Evolutionary conservation across 2,888 invertebrate genomes (phyloP), one percentile per base, ranked within the genome.

Genomic region (Spodoptera exigua): DNA sequence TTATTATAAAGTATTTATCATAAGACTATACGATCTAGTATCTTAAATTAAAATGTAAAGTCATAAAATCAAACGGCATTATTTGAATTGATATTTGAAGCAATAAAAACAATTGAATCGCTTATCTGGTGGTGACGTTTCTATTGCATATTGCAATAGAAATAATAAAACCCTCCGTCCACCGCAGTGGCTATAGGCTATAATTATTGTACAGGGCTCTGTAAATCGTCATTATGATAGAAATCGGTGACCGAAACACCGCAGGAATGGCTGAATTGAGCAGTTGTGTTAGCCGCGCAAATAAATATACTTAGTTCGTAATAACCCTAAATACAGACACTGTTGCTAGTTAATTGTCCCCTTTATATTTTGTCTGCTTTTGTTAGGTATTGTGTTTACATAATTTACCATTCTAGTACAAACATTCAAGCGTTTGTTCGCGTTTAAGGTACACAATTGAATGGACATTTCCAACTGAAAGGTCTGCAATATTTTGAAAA

Each of bases 161-260:
- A 43, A 32, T 35, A 63, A 75, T 75, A 72, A 75, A 63, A 13
- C 51, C 58, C 44, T 61, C 36, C 36, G 56, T 62, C 57, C 60
- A 64, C 43, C 36, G 41, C 55, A 47, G 9, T 39, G 39, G 53
- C 53, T 55, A 18, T 51, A 39, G 62, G 44, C 63, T 53, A 54
- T 77, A 77, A 79, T 77, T 71, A 78, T 58, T 57, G 48, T 55
- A 46, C 35, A 43, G 55, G 44, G 58, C 61, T 54, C 53, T 63
- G 59, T 79, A 76, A 79, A 79, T 79, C 60, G 79, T 61, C 75
- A 68, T 73, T 69, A 55, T 59, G 79, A 78, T 79, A 78, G 66
- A 64, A 69, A 79, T 79, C 79, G 62, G 36, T 48, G 47, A 54
- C 60, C 55, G 63, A 61, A 74, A 76, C 66, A 59, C 44, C 52